Evolutionary conservation across 2,888 invertebrate species (phyloP).

Genomic region (Ophonus ardosiacus): DNA sequence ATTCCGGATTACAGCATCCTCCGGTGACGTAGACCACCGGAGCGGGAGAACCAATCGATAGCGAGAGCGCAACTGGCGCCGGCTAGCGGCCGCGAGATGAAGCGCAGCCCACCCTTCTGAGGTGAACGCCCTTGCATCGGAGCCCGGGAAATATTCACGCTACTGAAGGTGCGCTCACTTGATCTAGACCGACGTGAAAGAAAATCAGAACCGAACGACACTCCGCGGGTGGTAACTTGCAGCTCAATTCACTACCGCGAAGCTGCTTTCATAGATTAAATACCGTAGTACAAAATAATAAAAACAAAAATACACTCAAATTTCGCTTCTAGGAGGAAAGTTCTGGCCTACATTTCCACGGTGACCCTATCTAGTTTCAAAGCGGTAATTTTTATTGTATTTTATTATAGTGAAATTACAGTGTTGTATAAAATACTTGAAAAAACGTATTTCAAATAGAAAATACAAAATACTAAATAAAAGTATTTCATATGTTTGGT

Average conservation of each 20-base stretch:
- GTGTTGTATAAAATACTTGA: too few relatives aligned
- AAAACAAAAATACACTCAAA: too few relatives aligned
- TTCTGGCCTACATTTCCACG: too few relatives aligned
- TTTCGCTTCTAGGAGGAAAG: too few relatives aligned
- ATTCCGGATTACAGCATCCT: constrained; percentile 63
- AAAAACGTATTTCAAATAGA: too few relatives aligned
- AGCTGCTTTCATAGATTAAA: neutral
- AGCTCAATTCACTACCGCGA: constrained; percentile 20
- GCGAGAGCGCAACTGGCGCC: constrained; percentile 53
- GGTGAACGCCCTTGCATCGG: constrained; percentile 60
- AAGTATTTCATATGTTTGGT: too few relatives aligned
- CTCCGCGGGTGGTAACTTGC: constrained; percentile 1
- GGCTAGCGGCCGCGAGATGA: constrained; percentile 36
- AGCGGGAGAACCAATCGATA: constrained; percentile 62
- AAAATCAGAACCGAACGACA: constrained; percentile 18
- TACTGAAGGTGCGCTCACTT: constrained; percentile 29
- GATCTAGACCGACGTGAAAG: constrained; percentile 34
- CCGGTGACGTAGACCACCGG: constrained; percentile 61
- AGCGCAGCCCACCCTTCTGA: constrained; percentile 42
- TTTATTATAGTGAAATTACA: too few relatives aligned
- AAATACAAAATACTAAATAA: too few relatives aligned
- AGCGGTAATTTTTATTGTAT: too few relatives aligned
- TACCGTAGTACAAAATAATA: too few relatives aligned
- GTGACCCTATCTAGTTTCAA: too few relatives aligned
- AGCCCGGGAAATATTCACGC: constrained; percentile 60